Evolutionary conservation across 2,113 vertebrate species (phyloP), one percentile per base, ranked within the genome.

Genomic region (Pipa parva): DNA sequence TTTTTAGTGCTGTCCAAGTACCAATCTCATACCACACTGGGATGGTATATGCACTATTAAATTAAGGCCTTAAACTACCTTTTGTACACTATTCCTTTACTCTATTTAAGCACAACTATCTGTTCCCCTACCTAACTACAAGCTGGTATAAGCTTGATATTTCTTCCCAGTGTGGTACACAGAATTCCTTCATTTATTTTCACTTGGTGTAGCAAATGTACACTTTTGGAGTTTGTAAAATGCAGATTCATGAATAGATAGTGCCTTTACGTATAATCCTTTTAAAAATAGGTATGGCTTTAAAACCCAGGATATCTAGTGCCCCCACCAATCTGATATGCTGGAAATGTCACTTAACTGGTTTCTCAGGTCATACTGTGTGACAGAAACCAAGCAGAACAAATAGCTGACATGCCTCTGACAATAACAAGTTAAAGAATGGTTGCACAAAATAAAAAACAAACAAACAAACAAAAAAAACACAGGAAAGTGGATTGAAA

Each of bases 301-400:
- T 58, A 12, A 4, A 11, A 58, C 9, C 37, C 10, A 10, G 18
- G 18, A 15, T 6, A 6, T 58, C 29, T 58, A 31, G 29, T 58
- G 27, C 15, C 29, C 25, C 22, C 13, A 39, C 22, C 24, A 18
- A 22, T 39, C 29, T 39, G 12, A 21, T 26, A 27, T 29, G 48
- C 48, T 20, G 6, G 49, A 58, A 70, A 70, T 70, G 66, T 54
- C 24, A 31, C 58, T 42, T 1, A 4, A 17, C 66, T 28, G 27
- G 66, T 54, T 22, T 18, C 24, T 12, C 2, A 25, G 45, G 65
- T 31, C 26, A 27, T 48, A 69, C 60, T 69, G 18, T 69, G 65
- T 42, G 31, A 39, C 24, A 21, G 22, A 24, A 10, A 39, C 37
- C 17, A 12, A 3, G 8, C 36, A 42, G 11, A 11, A 22, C 7